Base-by-base conservation (phyloP, 1,140 invertebrate species). In the Hyles vespertilio region DNA sequence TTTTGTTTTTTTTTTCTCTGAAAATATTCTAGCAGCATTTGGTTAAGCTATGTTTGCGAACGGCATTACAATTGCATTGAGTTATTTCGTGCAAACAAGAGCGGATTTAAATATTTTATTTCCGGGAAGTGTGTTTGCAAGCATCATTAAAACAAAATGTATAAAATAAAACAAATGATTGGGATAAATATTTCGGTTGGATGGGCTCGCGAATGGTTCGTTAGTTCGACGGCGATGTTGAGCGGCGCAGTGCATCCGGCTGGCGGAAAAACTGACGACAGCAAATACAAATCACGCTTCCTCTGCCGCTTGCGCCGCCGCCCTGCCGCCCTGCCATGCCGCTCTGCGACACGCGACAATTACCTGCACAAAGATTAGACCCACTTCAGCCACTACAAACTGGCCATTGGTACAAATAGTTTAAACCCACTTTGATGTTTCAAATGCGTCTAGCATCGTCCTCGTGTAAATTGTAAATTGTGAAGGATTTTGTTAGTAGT, bases 231-330 rank as follows among this genome's bases (percentile, higher is more conserved):
- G 60, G 67, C 66, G 64, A 69, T 62, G 65, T 77, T 67, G 70
- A 72, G 70, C 66, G 70, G 68, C 56, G 59, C 70, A 64, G 58
- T 63, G 77, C 71, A 74, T 76, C 72, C 69, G 67, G 60, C 59
- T 53, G 60, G 58, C 71, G 71, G 74, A 78, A 84, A 84, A 82
- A 79, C 74, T 77, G 72, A 59, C 70, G 61, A 70, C 61, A 64
- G 73, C 73, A 84, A 84, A 82, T 73, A 84, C 73, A 77, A 84
- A 84, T 84, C 75, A 69, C 63, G 70, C 63, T 80, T 73, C 68
- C 69, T 61, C 48, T 66, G 64, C 10, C 34, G 40, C 12, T 34
- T 36, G 49, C 49, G 40, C 56, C 53, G 50, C 40, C 50, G 33
- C 53, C 33, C 44, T 52, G 57, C 51, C 33, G 11, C 46, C 44